Conservation (phyloP, 2,888 invertebrate species). For the Nomada ferruginata region DNA sequence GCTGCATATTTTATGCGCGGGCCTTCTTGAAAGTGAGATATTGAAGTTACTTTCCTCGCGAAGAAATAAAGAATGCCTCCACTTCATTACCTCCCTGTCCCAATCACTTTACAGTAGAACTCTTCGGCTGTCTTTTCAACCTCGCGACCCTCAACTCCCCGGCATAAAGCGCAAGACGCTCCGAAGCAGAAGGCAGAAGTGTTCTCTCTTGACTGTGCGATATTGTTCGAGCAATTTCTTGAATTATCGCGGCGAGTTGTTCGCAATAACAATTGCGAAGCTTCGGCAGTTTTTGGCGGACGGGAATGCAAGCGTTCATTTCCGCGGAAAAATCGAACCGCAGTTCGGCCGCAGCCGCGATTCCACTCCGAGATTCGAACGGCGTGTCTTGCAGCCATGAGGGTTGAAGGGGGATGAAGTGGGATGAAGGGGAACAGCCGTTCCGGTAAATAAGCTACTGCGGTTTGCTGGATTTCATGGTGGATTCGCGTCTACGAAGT, state of each 20-base stretch:
- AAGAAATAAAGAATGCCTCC: too few species aligned
- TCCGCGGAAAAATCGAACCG: slow-evolving; percentile 36
- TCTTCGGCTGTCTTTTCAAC: too few species aligned
- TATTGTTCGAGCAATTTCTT: slow-evolving; percentile 10
- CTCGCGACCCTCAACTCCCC: not conserved
- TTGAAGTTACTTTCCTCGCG: too few species aligned
- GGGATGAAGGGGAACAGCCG: slow-evolving; percentile 28
- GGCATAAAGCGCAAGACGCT: not conserved
- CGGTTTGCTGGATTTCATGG: slow-evolving; percentile 60
- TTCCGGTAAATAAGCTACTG: slow-evolving; percentile 64
- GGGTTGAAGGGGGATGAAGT: not conserved
- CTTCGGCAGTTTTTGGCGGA: slow-evolving; percentile 10
- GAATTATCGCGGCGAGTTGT: slow-evolving; percentile 19
- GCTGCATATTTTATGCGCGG: too few species aligned
- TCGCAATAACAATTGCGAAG: slow-evolving; percentile 25
- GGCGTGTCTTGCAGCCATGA: slow-evolving; percentile 22
- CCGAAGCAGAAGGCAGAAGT: not conserved
- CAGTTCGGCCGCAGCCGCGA: slow-evolving; percentile 35
- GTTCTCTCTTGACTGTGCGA: not conserved
- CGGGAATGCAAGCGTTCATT: slow-evolving; percentile 26
- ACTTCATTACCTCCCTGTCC: too few species aligned
- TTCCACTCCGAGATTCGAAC: slow-evolving; percentile 41
- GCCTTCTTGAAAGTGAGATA: too few species aligned
- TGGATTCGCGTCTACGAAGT: slow-evolving; percentile 54
- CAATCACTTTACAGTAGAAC: too few species aligned